Conservation (phyloP, 2,113 vertebrate genomes). For the Lates calcarifer region DNA sequence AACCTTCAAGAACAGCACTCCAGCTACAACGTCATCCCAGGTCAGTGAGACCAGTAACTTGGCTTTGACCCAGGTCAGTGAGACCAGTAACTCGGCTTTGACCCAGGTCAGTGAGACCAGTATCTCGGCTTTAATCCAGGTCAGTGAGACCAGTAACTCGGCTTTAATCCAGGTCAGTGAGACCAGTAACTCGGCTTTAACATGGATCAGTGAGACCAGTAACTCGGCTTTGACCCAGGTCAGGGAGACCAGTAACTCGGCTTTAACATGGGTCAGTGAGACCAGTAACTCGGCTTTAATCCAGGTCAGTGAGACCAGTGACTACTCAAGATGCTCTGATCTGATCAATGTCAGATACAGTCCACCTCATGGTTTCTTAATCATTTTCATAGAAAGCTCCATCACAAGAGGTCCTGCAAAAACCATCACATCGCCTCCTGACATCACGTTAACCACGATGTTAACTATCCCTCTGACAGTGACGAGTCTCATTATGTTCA, state of each 20-base stretch:
- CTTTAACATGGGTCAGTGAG: no score
- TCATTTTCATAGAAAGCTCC: neutral
- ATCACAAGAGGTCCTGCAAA: no score
- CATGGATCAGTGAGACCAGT: no score
- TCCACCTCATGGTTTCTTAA: neutral
- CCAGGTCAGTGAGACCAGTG: no score
- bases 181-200: neutral
- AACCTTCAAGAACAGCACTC: conserved; percentile 83
- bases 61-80: neutral
- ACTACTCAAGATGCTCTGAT: neutral
- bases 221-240: neutral
- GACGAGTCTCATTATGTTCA: neutral
- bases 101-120: no score
- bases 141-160: no score
- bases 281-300: no score
- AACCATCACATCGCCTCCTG: no score
- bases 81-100: neutral
- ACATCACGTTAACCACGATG: neutral
- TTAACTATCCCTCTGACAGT: neutral
- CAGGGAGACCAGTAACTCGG: neutral
- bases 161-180: no score
- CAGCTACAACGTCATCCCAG: conserved; percentile 90
- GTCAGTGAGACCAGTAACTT: conserved; percentile 76
- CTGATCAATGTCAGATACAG: no score
- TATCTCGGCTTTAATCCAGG: no score